These are phyloP conservation scores for Plagodis dolabraria DNA, from an alignment of 2,888 invertebrate species.

Conservation along the genomic window DNA sequence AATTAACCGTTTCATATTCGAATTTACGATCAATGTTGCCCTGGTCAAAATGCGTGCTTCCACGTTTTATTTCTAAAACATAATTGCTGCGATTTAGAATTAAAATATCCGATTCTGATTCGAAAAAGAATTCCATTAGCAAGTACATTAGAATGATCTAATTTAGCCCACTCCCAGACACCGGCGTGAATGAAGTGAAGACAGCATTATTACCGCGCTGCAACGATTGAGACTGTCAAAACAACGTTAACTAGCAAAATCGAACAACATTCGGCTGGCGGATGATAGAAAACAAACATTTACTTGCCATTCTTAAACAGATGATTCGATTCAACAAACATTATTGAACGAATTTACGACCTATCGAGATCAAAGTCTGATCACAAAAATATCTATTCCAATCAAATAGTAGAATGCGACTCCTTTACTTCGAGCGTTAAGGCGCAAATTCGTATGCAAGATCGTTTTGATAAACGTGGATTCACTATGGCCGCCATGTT, in stretches of 20 bases:
- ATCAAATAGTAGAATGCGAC: constrained; percentile 47
- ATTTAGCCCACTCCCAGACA: constrained; percentile 54
- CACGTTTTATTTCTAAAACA: constrained; percentile 18
- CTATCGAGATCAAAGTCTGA: constrained; percentile 72
- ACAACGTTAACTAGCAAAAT: constrained; percentile 78
- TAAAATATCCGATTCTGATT: constrained; percentile 38
- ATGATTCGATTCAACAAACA: constrained; percentile 76
- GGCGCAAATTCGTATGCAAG: constrained; percentile 57
- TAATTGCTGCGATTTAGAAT: constrained; percentile 32
- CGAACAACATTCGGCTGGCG: constrained; percentile 75
- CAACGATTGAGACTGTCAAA: constrained; percentile 80
- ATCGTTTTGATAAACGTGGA: constrained; percentile 51
- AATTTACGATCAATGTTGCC: constrained; percentile 18
- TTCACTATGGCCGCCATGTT: constrained; percentile 61
- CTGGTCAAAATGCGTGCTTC: constrained; percentile 5
- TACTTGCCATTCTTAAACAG: constrained; percentile 74
- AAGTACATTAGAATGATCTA: constrained; percentile 46
- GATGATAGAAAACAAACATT: constrained; percentile 82
- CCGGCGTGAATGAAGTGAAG: constrained; percentile 59
- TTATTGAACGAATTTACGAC: constrained; percentile 73
- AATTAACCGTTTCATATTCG: constrained; percentile 15
- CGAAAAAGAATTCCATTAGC: constrained; percentile 45
- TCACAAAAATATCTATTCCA: constrained; percentile 60
- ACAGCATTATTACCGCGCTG: constrained; percentile 71
- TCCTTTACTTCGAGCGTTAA: constrained; percentile 51